Evolutionary conservation across 1,140 invertebrate genomes (phyloP), one percentile per base, ranked within the genome.

Genomic region (Trichonephila clavipes): DNA sequence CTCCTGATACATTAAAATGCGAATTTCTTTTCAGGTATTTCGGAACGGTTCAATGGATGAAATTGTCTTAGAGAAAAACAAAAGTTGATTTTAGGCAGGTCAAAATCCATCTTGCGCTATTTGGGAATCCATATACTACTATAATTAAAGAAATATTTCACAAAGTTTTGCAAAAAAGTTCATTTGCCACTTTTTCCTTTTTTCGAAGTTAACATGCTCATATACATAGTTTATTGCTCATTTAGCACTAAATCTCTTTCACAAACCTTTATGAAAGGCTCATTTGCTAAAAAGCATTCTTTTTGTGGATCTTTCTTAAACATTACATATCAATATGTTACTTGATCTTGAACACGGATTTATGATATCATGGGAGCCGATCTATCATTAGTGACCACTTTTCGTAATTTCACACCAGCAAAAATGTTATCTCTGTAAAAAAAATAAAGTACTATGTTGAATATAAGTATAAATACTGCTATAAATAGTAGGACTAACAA

Each of bases 301-400:
- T 77, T 40, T 40, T 40, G n/a, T 12, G 12, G 24, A n/a, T 12
- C 4, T 28, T 69, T 64, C 24, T 69, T n/a, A 69, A 69, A 69
- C 14, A 24, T 4, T 69, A 51, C 7, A 5, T 51, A 51, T 12
- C 7, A 51, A 51, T 51, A 51, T 51, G 51, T 51, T 51, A 51
- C 51, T 51, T 51, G 28, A 19, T 34, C 16, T 85, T 85, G 83
- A 34, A 21, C 19, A 85, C 21, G 12, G 0, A 58, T 64, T 83
- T 88, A 89, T 51, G 86, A 61, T 58, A 97, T 97, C 95, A 97
- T 96, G 81, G 98, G 98, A 95, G 97, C 97, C 85, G 97, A 98
- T 95, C 98, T 97, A 96, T 98, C 98, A 96, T 98, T 98, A 95
- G 97, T 98, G 96, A 98, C 97, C 92, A 97, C 97, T 96, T 98